phyloP scores from a whole-genome alignment of 2,888 invertebrate species.

The Cinara cedri region DNA sequence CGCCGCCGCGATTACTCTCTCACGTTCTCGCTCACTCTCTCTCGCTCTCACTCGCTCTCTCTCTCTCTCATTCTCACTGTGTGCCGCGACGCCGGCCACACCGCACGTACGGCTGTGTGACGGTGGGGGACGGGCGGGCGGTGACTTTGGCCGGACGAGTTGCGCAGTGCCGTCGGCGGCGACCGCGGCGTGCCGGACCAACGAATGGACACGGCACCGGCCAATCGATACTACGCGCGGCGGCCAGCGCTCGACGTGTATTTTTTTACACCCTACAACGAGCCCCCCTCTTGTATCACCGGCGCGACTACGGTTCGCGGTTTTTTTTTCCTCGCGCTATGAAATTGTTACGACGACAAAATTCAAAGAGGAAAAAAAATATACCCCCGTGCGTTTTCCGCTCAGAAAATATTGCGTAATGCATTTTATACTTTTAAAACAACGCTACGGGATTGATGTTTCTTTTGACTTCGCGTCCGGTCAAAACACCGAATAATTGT shows the following conservation, averaged over 20 bases:
- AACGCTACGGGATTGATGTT: too few relatives aligned
- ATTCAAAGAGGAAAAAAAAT: too few relatives aligned
- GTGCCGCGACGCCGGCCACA: neutral
- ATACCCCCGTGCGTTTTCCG: too few relatives aligned
- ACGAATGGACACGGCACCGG: conserved; percentile 51
- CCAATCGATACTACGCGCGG: conserved; percentile 53
- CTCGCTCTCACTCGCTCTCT: too few relatives aligned
- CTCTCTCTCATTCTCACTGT: too few relatives aligned
- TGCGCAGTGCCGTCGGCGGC: conserved; percentile 25
- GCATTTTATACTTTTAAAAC: too few relatives aligned
- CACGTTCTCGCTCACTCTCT: neutral
- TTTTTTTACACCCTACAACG: conserved; percentile 13
- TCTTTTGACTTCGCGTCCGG: too few relatives aligned
- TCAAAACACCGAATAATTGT: too few relatives aligned
- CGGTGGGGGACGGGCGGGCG: conserved; percentile 3
- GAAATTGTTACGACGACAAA: too few relatives aligned
- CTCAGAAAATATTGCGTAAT: too few relatives aligned
- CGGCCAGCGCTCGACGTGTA: conserved; percentile 2
- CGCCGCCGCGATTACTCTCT: neutral
- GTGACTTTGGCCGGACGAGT: conserved; percentile 34
- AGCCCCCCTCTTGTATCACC: neutral
- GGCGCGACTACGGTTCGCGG: neutral
- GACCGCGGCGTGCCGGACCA: conserved; percentile 50
- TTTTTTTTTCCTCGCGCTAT: too few relatives aligned
- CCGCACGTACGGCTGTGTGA: neutral